Base-by-base conservation (phyloP, 2,113 vertebrate genomes). In the Seriola dumerili region DNA sequence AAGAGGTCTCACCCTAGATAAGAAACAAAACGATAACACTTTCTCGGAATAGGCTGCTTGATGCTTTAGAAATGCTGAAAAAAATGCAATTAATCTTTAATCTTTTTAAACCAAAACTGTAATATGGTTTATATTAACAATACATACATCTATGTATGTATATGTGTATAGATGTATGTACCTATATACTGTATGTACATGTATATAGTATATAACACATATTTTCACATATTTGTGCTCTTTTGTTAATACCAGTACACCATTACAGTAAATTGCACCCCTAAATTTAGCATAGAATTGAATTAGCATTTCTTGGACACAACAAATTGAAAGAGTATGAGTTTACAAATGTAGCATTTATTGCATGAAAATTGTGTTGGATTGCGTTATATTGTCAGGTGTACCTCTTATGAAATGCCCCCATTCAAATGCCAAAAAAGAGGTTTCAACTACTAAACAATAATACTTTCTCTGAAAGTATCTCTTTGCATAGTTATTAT, bases 1-100 rank as follows among this genome's bases (percentile, higher is more conserved):
- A 67, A 40, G 72, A 61, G 59, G 23, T 55, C 72, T 80, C 54
- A 81, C 62, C 61, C 55, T 4, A 38, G 78, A 89, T 86, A 76
- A 87, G 76, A 69, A 50, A 54, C n/a, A 11, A 52, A 81, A 78
- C 8, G 65, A 74, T 68, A 62, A 85, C 0, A 50, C 13, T 46
- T 57, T 69, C 3, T 1, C 73, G 58, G 59, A 86, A 70, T 23
- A 19, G 25, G 21, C 48, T 76, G 61, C 40, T 66, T 61, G 21
- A 14, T 25, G 17, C 55, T 76, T 62, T 29, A 38, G 50, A 79
- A 52, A 38, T 8, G 34, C 44, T 16, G 14, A 62, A 76, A 77
- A 69, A 64, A 54, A 1, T 14, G 7, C 0, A 12, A 63, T 38
- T 23, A 32, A 36, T 40, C 19, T 44, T 42, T 12, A n/a, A 6